Conservation (phyloP, 2,113 vertebrate species). For the Perccottus glenii region DNA sequence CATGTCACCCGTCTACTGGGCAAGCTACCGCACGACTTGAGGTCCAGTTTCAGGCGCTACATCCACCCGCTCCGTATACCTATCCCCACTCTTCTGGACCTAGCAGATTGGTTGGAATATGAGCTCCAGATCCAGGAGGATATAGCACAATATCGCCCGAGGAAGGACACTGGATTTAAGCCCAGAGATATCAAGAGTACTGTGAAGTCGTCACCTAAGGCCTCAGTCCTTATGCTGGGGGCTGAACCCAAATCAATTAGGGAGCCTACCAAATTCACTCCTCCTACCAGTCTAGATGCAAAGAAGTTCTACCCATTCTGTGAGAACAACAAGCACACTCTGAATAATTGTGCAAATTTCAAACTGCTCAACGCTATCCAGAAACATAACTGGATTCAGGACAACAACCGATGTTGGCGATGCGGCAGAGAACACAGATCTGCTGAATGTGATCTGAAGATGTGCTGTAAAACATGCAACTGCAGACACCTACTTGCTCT, state of each 20-base stretch:
- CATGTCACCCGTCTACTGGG: not conserved
- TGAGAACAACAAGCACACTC: not conserved
- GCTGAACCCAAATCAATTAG: not conserved
- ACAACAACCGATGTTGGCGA: not conserved
- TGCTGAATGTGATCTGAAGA: not conserved
- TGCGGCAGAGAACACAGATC: not conserved
- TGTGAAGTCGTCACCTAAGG: not conserved
- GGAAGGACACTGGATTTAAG: not conserved
- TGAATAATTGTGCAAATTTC: not conserved
- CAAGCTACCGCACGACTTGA: not conserved
- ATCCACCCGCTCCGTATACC: not conserved
- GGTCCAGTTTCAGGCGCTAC: not conserved
- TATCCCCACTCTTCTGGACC: not conserved
- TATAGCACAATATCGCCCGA: not conserved
- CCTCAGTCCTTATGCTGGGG: not conserved
- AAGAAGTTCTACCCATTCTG: not conserved
- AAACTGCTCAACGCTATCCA: not conserved
- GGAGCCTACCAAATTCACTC: not conserved
- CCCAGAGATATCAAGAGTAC: no score
- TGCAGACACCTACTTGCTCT: not conserved
- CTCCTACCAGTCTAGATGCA: not conserved
- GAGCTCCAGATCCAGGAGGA: constrained; percentile 3
- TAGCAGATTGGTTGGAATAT: constrained; percentile 4
- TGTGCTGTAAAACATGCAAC: not conserved
- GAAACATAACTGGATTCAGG: not conserved